Evolutionary conservation across 2,797 vertebrate species (phyloP), one percentile per base, ranked within the genome.

Genomic region (Cyprinodon diabolis): DNA sequence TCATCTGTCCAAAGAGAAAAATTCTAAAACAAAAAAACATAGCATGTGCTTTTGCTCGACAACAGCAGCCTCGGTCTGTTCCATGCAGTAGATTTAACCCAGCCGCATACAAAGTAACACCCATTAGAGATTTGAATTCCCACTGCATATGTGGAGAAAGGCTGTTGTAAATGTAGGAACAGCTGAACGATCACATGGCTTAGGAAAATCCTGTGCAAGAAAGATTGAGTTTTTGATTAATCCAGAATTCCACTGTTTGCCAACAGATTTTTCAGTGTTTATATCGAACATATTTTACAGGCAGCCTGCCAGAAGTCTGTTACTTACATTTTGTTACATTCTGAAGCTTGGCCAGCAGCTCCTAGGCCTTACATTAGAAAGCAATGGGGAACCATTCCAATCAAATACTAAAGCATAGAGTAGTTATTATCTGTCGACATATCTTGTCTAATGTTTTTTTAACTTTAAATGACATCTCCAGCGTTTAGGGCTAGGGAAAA

Each of bases 1-100:
- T 87, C 86, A 88, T 88, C 86, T 90, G 87, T 83, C 71, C 86
- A 68, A 71, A 75, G 63, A 68, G 75, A 51, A 8, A 45, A 45
- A 65, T 9, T 1, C 3, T n/a, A 45, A 23, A n/a, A 51, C 54
- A 69, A 63, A 63, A 56, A 74, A 76, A 69, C 71, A 40, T 47
- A 69, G 72, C 73, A 60, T 57, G 57, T 82, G 62, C 82, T 84
- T 79, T 79, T 60, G 6, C 79, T 77, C 66, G 74, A 76, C 76
- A 86, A 79, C 68, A 71, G 68, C 69, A 60, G 62, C 57, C 7
- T 74, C 84, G 72, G 69, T 77, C 78, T 80, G 74, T 71, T 82
- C 40, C 1, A 54, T 15, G 47, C 66, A 78, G 72, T 80, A 72
- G 81, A 86, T 69, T 72, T 79, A 86, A 79, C 68, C 71, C 68